Base-by-base conservation (phyloP, 1,140 invertebrate genomes). In the Caenorhabditis inopinata region DNA sequence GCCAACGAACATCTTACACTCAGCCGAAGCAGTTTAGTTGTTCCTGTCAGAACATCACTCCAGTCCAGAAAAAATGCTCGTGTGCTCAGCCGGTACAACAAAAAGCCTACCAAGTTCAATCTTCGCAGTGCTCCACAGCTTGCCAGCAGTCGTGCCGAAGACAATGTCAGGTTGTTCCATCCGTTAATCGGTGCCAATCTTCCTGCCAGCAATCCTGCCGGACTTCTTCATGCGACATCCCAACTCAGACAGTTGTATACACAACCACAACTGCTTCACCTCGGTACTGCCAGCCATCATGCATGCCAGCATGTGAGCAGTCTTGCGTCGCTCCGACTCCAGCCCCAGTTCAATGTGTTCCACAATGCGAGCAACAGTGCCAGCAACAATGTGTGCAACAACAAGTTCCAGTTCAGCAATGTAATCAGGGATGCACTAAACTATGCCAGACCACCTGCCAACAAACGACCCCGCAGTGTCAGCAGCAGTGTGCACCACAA, bases 331-430 rank as follows among this genome's bases (percentile, higher is more conserved):
- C 46, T 25, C 48, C 18, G 32, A 80, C 79, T 47, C 23, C 21
- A 68, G 48, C 74, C 23, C 35, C 80, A 81, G 80, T 48, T 42
- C 75, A 81, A 45, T 77, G 76, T 29, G 76, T 77, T 42, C 80
- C 80, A 35, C 49, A 58, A 45, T 81, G 80, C 53, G 75, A 81
- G 27, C 75, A 77, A 27, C 74, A 81, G 38, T 81, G 80, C 53
- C 74, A 81, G 14, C 38, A 76, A 6, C 46, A 45, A 47, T 81
- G 80, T 38, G 74, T 74, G n/a, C 74, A 74, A 23, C 29, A 32
- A 4, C 80, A 81, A 29, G n/a, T n/a, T n/a, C 68, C 80, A 53
- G 27, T 77, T n/a, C 51, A 58, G n/a, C 74, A 58, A 29, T 78
- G 80, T 27, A 49, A 81, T 16, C 76, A n/a, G n/a, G n/a, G n/a